Base-by-base conservation (phyloP, 1,140 invertebrate species). In the Formica exsecta region DNA sequence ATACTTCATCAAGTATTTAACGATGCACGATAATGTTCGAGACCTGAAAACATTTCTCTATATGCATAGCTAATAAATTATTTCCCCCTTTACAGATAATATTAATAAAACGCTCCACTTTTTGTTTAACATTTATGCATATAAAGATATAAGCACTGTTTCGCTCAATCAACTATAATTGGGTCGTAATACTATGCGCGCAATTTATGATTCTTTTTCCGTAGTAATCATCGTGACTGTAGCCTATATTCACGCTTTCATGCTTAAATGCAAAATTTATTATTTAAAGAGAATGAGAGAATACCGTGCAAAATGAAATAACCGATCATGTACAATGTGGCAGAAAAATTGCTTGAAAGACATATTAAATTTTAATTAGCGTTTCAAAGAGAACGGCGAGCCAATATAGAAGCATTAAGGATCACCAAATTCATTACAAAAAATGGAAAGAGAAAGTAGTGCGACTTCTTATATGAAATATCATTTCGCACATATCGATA, bases 401-500 rank as follows among this genome's bases (percentile, higher is more conserved):
- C 62, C 25, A 25, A 76, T 22, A 19, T 16, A 29, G 32, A 48
- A 25, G 41, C 25, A 25, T 76, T 76, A 38, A 57, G 16, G 22
- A 59, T 77, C 74, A 6, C 41, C 41, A 29, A 77, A 65, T 77
- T 57, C 41, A 76, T 64, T 32, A 41, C 41, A n/a, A 77, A 65
- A 77, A 22, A 65, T 51, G 61, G 59, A 77, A 77, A 65, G 75
- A 65, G 61, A 77, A 77, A 77, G 75, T 25, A 77, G 61, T 11
- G 5, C 25, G 25, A 65, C 25, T 77, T 65, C 75, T 77, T 65
- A 48, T 5, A 41, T 29, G 75, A 77, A 77, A 77, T 65, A 61
- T 51, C 41, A 76, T 64, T 76, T 29, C 6, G 57, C 59, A 32
- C 19, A 38, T 77, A 77, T 65, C 61, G 61, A 65, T 77, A 77